These are phyloP conservation scores for Urocolius indicus DNA, from an alignment of 2,113 vertebrate species.

Conservation along the genomic window DNA sequence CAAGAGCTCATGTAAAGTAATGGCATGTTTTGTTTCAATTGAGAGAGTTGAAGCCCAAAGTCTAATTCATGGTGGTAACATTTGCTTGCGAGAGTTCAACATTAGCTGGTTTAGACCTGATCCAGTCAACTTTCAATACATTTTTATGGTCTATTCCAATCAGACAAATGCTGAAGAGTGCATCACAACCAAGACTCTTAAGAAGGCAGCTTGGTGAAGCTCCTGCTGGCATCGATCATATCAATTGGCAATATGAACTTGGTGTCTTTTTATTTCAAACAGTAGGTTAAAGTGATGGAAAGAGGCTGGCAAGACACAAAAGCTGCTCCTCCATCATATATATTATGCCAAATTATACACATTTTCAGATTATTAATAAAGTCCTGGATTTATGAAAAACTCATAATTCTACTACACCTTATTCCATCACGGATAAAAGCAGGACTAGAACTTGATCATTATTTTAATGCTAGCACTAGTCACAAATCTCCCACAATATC, in stretches of 20 bases:
- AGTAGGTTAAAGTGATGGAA: background rate
- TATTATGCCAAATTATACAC: background rate
- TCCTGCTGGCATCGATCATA: background rate
- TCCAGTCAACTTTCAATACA: background rate
- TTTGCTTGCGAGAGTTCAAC: background rate
- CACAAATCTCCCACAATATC: background rate
- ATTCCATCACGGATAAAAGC: background rate
- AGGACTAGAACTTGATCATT: background rate
- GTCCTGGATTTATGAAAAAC: background rate
- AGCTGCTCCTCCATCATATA: background rate
- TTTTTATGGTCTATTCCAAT: background rate
- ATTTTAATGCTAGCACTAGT: background rate
- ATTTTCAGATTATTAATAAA: background rate
- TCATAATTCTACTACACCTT: background rate
- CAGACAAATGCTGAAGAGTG: background rate
- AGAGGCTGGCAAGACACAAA: background rate
- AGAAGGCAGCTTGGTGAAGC: background rate
- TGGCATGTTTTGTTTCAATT: background rate
- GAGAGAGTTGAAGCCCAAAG: background rate
- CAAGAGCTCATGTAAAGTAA: background rate
- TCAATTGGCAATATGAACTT: background rate
- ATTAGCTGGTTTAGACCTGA: background rate
- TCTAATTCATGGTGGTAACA: background rate
- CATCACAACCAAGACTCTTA: background rate
- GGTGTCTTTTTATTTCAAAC: background rate